Evolutionary conservation across 1,140 invertebrate genomes (phyloP).

Genomic region (Gryllus bimaculatus): DNA sequence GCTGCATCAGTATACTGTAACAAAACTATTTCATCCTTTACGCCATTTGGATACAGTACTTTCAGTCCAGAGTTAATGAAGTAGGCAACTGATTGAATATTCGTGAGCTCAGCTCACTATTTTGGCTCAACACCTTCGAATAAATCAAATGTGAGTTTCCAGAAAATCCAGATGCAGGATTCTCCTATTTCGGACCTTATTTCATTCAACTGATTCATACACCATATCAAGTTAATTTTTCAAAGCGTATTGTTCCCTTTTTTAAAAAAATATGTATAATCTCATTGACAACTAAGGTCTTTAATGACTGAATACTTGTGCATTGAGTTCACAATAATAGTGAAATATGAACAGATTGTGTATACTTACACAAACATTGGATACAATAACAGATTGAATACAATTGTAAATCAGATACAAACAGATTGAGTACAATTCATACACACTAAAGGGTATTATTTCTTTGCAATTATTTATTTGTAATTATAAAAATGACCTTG

Average conservation of each 20-base stretch:
- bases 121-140: background rate
- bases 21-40: background rate
- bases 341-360: no score
- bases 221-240: no score
- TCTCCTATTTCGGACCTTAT: conserved; percentile 6
- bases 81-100: background rate
- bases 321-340: no score
- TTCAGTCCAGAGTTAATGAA: background rate
- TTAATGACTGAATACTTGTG: no score
- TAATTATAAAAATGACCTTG: background rate
- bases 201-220: no score
- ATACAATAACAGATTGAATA: no score
- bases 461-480: background rate
- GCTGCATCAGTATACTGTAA: background rate
- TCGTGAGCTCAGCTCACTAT: background rate
- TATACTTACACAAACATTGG: no score
- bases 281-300: no score
- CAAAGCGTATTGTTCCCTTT: no score
- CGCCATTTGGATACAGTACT: background rate
- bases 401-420: no score
- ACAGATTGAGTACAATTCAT: no score
- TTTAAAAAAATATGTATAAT: no score
- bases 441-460: background rate
- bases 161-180: background rate
- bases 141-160: background rate